Percentiles rank a stretch among this genome's conserved stretches.
phyloP scores from a whole-genome alignment of 2,888 invertebrate genomes.

The Noctua comes region DNA sequence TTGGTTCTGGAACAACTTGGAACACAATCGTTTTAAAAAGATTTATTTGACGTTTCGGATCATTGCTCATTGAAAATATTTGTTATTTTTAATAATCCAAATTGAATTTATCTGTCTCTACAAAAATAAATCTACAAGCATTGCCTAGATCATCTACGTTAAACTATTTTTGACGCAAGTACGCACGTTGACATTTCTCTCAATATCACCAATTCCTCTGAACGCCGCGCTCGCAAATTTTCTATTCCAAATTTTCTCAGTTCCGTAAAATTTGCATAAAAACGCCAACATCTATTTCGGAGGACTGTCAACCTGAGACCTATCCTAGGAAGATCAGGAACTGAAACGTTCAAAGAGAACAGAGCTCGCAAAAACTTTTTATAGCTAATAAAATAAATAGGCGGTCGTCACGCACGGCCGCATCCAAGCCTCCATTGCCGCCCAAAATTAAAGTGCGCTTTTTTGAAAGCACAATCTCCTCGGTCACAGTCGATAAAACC shows the following conservation, averaged over 20 bases:
- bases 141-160: background rate
- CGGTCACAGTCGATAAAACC: slow-evolving; percentile 88
- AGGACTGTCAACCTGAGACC: slow-evolving; percentile 39
- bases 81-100: slow-evolving; percentile 10
- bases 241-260: slow-evolving; percentile 37
- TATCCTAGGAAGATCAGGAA: slow-evolving; percentile 59
- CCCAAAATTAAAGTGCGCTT: slow-evolving; percentile 88
- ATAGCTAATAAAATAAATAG: slow-evolving; percentile 88
- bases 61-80: slow-evolving; percentile 31
- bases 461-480: slow-evolving; percentile 86
- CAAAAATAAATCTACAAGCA: background rate
- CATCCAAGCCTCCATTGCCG: slow-evolving; percentile 76
- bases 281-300: slow-evolving; percentile 36
- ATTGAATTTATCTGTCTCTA: background rate
- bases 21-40: slow-evolving; percentile 61
- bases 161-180: slow-evolving; percentile 6
- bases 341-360: slow-evolving; percentile 63
- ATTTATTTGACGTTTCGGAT: slow-evolving; percentile 54
- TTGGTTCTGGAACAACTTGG: slow-evolving; percentile 55
- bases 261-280: slow-evolving; percentile 53
- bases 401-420: slow-evolving; percentile 85
- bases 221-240: slow-evolving; percentile 27
- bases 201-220: slow-evolving; percentile 5
- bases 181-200: background rate
- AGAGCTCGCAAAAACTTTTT: slow-evolving; percentile 79